phyloP scores from a whole-genome alignment of 2,113 vertebrate species.

The Chionis minor region DNA sequence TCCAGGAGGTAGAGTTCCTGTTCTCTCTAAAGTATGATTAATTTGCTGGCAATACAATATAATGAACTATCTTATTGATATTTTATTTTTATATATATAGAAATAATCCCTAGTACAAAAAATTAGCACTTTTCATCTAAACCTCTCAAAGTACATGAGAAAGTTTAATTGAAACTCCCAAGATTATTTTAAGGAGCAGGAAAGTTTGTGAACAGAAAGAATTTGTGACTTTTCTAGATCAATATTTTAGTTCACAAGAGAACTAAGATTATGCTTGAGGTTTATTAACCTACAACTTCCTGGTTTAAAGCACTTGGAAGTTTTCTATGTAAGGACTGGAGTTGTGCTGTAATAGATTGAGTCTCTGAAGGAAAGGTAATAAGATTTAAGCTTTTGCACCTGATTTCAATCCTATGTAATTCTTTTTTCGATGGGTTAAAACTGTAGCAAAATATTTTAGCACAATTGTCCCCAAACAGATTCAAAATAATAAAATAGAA shows the following conservation, averaged over 20 bases:
- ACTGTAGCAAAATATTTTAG: background rate
- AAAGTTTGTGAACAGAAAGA: background rate
- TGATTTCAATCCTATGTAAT: background rate
- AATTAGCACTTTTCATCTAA: background rate
- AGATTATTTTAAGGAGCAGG: background rate
- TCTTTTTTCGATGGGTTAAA: background rate
- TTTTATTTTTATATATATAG: background rate
- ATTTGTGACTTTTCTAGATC: background rate
- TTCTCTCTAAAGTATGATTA: background rate
- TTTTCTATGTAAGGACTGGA: background rate
- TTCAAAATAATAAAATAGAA: background rate
- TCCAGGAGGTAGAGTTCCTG: background rate
- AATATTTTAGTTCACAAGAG: background rate
- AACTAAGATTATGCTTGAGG: background rate
- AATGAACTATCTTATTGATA: background rate
- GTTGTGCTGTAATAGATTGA: background rate
- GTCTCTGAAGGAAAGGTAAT: background rate
- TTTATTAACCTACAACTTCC: background rate
- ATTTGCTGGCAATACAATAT: background rate
- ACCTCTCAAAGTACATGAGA: background rate
- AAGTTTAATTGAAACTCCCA: background rate
- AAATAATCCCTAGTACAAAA: background rate
- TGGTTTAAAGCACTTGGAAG: background rate
- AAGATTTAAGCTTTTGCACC: background rate
- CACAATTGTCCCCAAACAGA: rapidly evolving